Evolutionary conservation across 2,888 invertebrate genomes (phyloP), one percentile per base, ranked within the genome.

Genomic region (Hofmannophila pseudospretella): DNA sequence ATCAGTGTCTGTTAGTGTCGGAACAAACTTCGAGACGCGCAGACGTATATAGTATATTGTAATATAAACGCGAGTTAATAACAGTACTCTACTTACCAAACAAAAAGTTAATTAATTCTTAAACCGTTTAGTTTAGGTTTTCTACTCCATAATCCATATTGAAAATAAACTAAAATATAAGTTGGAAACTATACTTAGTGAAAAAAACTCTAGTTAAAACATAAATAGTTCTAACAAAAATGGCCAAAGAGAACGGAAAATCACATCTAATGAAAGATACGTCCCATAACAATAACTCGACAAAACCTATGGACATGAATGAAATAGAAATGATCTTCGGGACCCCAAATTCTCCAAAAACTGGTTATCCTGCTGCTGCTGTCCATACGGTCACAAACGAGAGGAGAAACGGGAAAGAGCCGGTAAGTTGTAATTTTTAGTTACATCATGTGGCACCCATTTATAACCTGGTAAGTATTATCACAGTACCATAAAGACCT

Each of bases 261-360:
- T 35, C 64, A 39, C 56, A 65, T 19, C 56, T 65, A 32, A 47
- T 58, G 38, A 55, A 64, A 23, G 66, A 67, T 22, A 42, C 14
- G 4, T 8, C 8, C 20, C 5, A 20, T 20, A 9, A 32, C 7
- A 26, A 25, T 7, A 11, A 10, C 13, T 25, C 23, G 34, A 5
- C 16, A 28, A 2, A 52, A 32, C 35, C 51, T 4, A 11, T 64
- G 32, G 68, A 79, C 27, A 36, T 60, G 16, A 65, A 67, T 12
- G 69, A 65, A 4, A 50, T 84, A 0, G 77, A 77, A 30, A 66
- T 63, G 64, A 60, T 84, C 37, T 84, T 82, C 39, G 80, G 81
- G 1, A 69, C 47, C 5, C 65, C 72, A 3, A 45, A 10, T 11
- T 27, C 27, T 11, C 54, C 61, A 3, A 66, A 63, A 25, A 43